phyloP scores from a whole-genome alignment of 2,113 vertebrate species.

The Shinisaurus crocodilurus region DNA sequence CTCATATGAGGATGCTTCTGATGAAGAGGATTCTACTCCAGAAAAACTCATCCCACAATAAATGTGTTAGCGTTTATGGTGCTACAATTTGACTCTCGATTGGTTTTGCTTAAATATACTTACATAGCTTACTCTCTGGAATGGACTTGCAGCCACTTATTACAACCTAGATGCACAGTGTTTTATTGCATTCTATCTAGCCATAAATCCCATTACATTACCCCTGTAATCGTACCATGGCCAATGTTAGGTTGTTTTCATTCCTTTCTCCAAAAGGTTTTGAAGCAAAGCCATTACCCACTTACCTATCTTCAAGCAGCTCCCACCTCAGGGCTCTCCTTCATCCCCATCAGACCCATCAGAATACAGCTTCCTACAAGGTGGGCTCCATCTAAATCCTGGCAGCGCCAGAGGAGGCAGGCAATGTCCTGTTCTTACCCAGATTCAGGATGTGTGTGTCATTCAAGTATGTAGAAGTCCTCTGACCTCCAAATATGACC shows the following conservation, averaged over 20 bases:
- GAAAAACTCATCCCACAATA: background rate
- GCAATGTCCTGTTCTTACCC: slow-evolving; percentile 72
- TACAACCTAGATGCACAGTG: background rate
- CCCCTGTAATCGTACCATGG: background rate
- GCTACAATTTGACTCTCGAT: background rate
- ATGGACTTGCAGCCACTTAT: background rate
- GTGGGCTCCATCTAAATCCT: background rate
- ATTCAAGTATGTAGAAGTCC: slow-evolving; percentile 82
- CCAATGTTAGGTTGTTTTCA: background rate
- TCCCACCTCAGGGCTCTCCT: background rate
- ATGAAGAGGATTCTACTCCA: background rate
- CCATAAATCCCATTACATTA: background rate
- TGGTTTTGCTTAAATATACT: background rate
- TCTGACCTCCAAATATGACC: slow-evolving; percentile 87
- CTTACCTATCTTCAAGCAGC: background rate
- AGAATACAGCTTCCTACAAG: background rate
- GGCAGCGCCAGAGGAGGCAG: background rate
- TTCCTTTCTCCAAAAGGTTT: background rate
- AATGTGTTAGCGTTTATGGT: background rate
- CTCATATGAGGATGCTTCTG: background rate
- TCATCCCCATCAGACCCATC: background rate
- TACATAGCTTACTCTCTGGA: background rate
- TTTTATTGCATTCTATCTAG: background rate
- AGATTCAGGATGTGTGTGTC: slow-evolving; percentile 88
- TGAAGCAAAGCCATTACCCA: background rate